Conservation (phyloP, 2,797 vertebrate species). For the Trichosurus vulpecula region DNA sequence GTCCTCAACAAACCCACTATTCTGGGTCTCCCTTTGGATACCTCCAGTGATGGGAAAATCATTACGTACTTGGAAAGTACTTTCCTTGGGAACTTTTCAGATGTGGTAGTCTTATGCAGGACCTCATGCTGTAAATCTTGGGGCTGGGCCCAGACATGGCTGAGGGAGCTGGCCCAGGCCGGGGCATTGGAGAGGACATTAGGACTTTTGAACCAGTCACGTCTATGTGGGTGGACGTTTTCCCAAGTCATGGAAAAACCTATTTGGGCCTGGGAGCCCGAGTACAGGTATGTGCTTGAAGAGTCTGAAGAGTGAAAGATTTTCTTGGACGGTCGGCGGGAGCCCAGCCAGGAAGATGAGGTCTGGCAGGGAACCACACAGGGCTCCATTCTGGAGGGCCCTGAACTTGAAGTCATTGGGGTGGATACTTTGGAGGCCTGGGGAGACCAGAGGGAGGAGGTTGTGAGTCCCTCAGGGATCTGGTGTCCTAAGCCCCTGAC, state of each 20-base stretch:
- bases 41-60: not conserved
- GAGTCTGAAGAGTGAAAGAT: not conserved
- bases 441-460: not conserved
- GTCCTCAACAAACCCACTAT: not conserved
- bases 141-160: no score
- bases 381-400: not conserved
- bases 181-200: not conserved
- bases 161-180: not conserved
- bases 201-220: not conserved
- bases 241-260: not conserved
- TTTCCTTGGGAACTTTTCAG: not conserved
- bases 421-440: not conserved
- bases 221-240: not conserved
- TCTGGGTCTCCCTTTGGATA: not conserved
- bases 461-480: not conserved
- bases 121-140: not conserved
- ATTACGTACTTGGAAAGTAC: not conserved
- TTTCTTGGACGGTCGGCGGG: not conserved
- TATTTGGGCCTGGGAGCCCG: not conserved
- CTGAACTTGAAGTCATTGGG: not conserved
- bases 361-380: not conserved
- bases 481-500: not conserved
- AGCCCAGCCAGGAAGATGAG: not conserved
- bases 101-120: not conserved
- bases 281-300: not conserved